Evolutionary conservation across 2,113 vertebrate species (phyloP), one percentile per base, ranked within the genome.

Genomic region (Mesocricetus auratus): DNA sequence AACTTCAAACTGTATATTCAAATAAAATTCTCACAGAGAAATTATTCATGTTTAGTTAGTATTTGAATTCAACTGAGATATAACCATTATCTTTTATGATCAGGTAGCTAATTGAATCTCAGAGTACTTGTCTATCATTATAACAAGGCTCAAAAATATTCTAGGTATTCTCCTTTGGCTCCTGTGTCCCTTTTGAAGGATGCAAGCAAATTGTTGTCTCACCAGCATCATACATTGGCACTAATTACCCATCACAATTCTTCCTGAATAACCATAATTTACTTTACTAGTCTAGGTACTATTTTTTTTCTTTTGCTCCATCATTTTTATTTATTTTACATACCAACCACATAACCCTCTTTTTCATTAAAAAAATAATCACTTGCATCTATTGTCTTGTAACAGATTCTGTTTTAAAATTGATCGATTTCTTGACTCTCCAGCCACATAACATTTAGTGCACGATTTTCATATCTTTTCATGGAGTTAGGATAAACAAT

Each of bases 281-380:
- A 21, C 3, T 9, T 36, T 3, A 16, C 13, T 29, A 10, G 47
- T 36, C 1, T 29, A 62, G 36, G 12, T 17, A 11, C 0, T 42
- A 15, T 47, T 47, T 56, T 56, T 13, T 56, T 56, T 13, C 53
- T 56, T 56, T 56, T 56, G 12, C 53, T 56, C 12, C 53, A 56
- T 56, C 11, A 56, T 15, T 56, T 56, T 56, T 56, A 10, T 53
- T 53, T 53, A 53, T 53, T 13, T 56, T 56, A 56, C 53, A 56
- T 56, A 12, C 53, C 12, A 56, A 56, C 12, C 53, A 56, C 12
- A 56, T 17, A 33, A 82, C 16, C 22, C 42, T 7, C 58, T 64
- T 0, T 1, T 6, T n/a, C 3, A 36, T 0, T 15, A 12, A 21
- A 21, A 39, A 22, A 33, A 29, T 58, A 10, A 53, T 24, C 8